Conservation (phyloP, 1,140 invertebrate species). For the Adelges cooleyi region DNA sequence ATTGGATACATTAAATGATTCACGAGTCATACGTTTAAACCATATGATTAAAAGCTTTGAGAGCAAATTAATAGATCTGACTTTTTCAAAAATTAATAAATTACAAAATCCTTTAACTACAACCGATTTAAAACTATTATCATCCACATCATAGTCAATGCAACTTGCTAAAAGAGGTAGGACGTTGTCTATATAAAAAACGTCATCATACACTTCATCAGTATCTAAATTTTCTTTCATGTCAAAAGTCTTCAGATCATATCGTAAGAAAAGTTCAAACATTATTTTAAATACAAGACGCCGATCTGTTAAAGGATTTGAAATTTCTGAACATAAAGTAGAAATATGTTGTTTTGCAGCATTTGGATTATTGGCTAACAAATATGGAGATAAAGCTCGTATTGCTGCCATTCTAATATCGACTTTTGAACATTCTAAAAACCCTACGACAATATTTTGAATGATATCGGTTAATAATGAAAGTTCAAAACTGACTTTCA, state of each 20-base stretch:
- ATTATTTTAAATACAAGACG: neutral
- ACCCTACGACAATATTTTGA: conserved; percentile 1
- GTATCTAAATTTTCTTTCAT: neutral
- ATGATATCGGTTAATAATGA: conserved; percentile 17
- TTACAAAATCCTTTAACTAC: conserved; percentile 15
- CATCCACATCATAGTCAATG: conserved; percentile 5
- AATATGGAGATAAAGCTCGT: neutral
- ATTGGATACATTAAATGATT: neutral
- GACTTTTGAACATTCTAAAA: neutral
- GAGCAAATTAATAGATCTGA: neutral
- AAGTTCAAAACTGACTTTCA: neutral
- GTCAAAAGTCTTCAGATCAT: neutral
- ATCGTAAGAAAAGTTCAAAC: conserved; percentile 4
- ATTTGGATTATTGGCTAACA: neutral
- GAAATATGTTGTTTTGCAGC: neutral
- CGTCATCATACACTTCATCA: neutral
- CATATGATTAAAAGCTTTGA: conserved; percentile 17
- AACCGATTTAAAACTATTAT: conserved; percentile 1
- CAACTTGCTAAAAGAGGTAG: neutral
- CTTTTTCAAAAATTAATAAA: conserved; percentile 1
- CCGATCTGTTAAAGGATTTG: neutral
- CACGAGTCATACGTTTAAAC: neutral
- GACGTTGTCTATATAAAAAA: neutral
- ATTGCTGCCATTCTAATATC: conserved; percentile 3
- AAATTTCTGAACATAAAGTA: neutral